Evolutionary conservation across 2,888 invertebrate genomes (phyloP).

Genomic region (Acleris laterana): DNA sequence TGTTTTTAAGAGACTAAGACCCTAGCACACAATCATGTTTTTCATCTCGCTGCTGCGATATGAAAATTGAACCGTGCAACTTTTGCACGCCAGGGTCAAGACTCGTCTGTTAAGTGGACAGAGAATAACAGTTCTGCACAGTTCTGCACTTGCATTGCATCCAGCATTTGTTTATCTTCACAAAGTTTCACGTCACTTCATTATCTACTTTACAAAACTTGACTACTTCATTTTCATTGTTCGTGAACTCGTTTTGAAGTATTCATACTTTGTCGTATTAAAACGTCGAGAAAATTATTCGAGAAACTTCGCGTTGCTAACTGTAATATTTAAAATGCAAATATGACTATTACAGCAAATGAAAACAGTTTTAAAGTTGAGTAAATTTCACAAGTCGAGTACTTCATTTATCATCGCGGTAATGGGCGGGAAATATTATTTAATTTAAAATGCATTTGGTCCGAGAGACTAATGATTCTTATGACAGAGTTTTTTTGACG

Average conservation of each 20-base stretch:
- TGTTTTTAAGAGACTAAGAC: too few relatives aligned
- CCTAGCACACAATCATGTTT: too few relatives aligned
- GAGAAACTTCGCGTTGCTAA: constrained; percentile 19
- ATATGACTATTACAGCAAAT: constrained; percentile 21
- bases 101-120: too few relatives aligned
- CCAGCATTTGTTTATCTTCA: background rate
- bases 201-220: background rate
- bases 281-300: constrained; percentile 23
- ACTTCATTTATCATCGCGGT: background rate
- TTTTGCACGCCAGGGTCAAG: too few relatives aligned
- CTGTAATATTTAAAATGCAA: constrained; percentile 29
- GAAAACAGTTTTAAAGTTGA: constrained; percentile 9
- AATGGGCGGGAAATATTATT: background rate
- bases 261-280: constrained; percentile 31
- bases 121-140: too few relatives aligned
- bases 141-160: background rate
- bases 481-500: too few relatives aligned
- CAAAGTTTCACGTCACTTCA: background rate
- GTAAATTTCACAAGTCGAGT: background rate
- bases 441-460: background rate
- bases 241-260: constrained; percentile 23
- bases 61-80: background rate
- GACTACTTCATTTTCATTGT: constrained; percentile 14
- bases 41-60: too few relatives aligned
- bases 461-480: too few relatives aligned